Percentiles rank a stretch among this genome's conserved stretches.
phyloP scores from a whole-genome alignment of 2,888 invertebrate genomes.

The Epirrhoe alternata region DNA sequence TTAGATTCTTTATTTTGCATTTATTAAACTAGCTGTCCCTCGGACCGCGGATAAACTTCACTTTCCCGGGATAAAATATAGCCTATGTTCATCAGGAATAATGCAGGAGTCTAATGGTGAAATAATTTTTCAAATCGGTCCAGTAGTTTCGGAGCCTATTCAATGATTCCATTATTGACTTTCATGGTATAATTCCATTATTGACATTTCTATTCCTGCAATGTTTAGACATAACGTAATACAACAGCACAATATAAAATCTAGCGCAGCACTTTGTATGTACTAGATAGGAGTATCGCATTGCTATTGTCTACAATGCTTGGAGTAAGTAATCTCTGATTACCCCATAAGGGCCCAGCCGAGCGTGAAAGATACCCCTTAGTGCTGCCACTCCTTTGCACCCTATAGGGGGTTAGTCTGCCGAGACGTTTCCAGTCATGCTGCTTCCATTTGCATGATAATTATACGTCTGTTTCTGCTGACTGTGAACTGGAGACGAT shows the following conservation, averaged over 20 bases:
- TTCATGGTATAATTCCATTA: no score
- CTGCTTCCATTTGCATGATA: conserved; percentile 6
- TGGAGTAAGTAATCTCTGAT: conserved; percentile 24
- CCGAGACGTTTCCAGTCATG: conserved; percentile 8
- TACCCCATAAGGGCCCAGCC: conserved; percentile 15
- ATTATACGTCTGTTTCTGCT: conserved; percentile 5
- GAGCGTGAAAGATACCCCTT: conserved; percentile 25
- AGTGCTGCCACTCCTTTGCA: conserved; percentile 3
- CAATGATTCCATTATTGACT: no score
- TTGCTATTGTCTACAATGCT: conserved; percentile 15
- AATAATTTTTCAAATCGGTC: no score
- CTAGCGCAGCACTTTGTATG: not conserved
- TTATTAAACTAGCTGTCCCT: no score
- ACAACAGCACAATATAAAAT: not conserved
- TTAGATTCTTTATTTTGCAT: no score
- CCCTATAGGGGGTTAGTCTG: conserved; percentile 10
- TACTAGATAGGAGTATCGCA: not conserved
- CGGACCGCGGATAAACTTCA: no score
- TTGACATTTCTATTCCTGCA: not conserved
- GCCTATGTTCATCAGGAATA: no score
- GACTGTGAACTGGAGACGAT: not conserved
- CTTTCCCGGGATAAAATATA: no score
- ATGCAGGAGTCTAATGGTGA: no score
- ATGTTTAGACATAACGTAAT: not conserved
- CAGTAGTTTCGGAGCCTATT: no score